phyloP scores from a whole-genome alignment of 2,888 invertebrate genomes.

The Seladonia tumulorum region DNA sequence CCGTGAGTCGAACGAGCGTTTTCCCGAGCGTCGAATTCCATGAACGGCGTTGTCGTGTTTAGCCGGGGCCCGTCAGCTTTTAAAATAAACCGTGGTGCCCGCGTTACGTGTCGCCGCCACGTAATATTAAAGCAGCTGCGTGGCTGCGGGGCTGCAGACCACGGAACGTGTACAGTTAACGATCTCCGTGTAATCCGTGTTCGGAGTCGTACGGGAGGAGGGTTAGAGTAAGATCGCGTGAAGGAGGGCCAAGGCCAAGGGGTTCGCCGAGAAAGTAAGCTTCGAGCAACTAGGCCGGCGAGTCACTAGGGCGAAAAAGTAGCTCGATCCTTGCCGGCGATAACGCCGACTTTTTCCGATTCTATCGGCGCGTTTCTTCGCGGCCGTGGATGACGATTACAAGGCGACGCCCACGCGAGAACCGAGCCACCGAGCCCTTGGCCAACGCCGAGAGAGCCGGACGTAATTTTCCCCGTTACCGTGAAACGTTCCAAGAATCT shows the following conservation, averaged over 20 bases:
- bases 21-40: conserved; percentile 5
- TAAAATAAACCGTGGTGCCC: conserved; percentile 48
- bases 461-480: conserved; percentile 8
- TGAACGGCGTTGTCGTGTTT: conserved; percentile 3
- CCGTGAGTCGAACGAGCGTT: not conserved
- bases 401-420: conserved; percentile 13
- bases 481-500: not conserved
- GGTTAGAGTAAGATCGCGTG: conserved; percentile 77
- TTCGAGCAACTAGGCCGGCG: conserved; percentile 73
- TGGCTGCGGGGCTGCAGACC: conserved; percentile 54
- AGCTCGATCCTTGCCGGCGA: conserved; percentile 72
- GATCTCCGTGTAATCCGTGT: conserved; percentile 76
- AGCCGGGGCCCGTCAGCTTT: conserved; percentile 23
- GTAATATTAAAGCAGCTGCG: conserved; percentile 52
- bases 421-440: not conserved
- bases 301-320: conserved; percentile 78
- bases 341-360: conserved; percentile 59
- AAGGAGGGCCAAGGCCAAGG: conserved; percentile 83
- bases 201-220: conserved; percentile 65
- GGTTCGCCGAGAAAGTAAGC: conserved; percentile 69
- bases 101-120: conserved; percentile 59
- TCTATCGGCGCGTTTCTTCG: conserved; percentile 47
- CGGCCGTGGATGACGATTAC: conserved; percentile 17
- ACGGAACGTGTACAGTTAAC: conserved; percentile 73
- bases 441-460: not conserved